Evolutionary conservation across 2,113 vertebrate species (phyloP).

Genomic region (Aegotheles bennettii): DNA sequence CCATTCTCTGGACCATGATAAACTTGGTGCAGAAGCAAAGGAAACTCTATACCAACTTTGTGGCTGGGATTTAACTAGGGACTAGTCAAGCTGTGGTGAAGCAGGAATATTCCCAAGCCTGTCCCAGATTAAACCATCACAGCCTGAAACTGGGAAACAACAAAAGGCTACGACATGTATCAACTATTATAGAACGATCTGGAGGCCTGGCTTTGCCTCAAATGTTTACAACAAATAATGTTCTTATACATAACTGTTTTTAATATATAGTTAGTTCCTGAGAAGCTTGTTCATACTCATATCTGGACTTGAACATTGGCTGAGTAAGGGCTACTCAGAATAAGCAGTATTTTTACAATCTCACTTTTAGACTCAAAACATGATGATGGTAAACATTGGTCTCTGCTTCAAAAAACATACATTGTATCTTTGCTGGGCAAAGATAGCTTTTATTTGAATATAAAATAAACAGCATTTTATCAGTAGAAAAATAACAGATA

Average conservation of each 20-base stretch:
- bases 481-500: conserved; percentile 13
- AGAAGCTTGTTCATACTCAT: background rate
- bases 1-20: background rate
- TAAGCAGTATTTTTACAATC: background rate
- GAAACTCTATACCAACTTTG: background rate
- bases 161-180: background rate
- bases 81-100: background rate
- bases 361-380: background rate
- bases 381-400: background rate
- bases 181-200: background rate
- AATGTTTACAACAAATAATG: background rate
- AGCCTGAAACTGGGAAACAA: background rate
- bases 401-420: background rate
- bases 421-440: background rate
- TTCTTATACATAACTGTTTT: background rate
- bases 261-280: background rate
- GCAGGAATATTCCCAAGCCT: background rate
- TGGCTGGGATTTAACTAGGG: background rate
- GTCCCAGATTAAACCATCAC: background rate
- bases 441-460: background rate
- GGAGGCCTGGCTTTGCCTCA: background rate
- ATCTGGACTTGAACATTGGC: background rate
- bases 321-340: background rate
- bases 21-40: background rate
- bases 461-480: background rate